These are phyloP conservation scores for Clitarchus hookeri DNA, from an alignment of 2,888 invertebrate genomes.

Conservation along the genomic window DNA sequence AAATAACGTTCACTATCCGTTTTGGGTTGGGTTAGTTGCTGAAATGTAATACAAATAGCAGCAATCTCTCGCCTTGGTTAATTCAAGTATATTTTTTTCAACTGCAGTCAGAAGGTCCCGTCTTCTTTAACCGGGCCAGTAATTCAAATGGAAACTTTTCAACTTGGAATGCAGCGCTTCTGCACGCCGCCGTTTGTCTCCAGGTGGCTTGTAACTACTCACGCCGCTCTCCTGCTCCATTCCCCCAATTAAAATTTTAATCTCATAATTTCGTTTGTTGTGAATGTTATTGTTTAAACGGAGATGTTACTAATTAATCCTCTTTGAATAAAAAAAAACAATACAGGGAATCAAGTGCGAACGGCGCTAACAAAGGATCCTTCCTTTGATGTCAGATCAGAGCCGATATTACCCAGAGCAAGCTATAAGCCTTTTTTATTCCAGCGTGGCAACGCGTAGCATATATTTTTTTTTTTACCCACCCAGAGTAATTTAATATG, in stretches of 20 bases:
- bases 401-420: not conserved
- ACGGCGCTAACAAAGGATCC: not conserved
- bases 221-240: not conserved
- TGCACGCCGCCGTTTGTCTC: not conserved
- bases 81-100: too few species aligned
- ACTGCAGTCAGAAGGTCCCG: too few species aligned
- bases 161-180: not conserved
- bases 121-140: too few species aligned
- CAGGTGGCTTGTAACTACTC: not conserved
- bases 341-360: not conserved
- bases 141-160: too few species aligned
- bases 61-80: too few species aligned
- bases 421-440: not conserved
- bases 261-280: not conserved
- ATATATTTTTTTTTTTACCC: not conserved
- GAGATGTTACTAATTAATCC: conserved; percentile 10
- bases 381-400: not conserved
- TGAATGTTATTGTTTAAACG: not conserved
- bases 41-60: too few species aligned
- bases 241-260: not conserved
- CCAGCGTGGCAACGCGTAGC: not conserved
- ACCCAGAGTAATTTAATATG: not conserved
- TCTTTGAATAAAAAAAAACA: not conserved
- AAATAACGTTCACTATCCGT: too few species aligned
- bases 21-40: too few species aligned